phyloP scores from a whole-genome alignment of 2,888 invertebrate genomes.

The Allygus modestus region DNA sequence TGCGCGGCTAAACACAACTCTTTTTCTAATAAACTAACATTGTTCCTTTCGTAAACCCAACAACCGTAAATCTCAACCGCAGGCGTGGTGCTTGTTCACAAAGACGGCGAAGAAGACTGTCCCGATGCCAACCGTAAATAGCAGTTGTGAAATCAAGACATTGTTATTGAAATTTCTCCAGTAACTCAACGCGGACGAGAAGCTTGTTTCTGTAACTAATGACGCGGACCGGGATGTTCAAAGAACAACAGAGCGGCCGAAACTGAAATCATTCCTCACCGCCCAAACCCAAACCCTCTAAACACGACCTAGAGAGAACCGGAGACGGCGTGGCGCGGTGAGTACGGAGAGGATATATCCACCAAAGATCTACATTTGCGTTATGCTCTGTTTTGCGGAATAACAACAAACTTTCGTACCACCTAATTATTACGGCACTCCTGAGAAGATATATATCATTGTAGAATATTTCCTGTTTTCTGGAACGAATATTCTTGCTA shows the following conservation, averaged over 20 bases:
- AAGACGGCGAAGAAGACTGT: neutral
- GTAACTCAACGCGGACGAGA: conserved; percentile 2
- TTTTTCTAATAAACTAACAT: too few species aligned
- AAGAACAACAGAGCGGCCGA: neutral
- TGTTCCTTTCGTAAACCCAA: neutral
- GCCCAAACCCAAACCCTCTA: neutral
- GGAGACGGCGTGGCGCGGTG: neutral
- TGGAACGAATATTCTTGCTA: too few species aligned
- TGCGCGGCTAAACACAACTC: too few species aligned
- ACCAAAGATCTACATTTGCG: neutral
- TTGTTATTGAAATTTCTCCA: conserved; percentile 28
- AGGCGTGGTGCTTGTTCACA: conserved; percentile 9
- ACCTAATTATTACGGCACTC: neutral
- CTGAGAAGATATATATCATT: too few species aligned
- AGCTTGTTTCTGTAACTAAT: conserved; percentile 13
- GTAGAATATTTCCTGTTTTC: too few species aligned
- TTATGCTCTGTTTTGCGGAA: neutral
- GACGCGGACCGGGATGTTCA: conserved; percentile 9
- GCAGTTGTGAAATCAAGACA: conserved; percentile 28
- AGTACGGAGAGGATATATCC: neutral
- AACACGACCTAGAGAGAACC: neutral
- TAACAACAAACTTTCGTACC: neutral
- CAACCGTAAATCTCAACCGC: neutral
- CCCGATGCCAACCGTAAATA: neutral
- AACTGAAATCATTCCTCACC: neutral